phyloP scores from a whole-genome alignment of 2,797 vertebrate species.

The Odontamblyopus rebecca region DNA sequence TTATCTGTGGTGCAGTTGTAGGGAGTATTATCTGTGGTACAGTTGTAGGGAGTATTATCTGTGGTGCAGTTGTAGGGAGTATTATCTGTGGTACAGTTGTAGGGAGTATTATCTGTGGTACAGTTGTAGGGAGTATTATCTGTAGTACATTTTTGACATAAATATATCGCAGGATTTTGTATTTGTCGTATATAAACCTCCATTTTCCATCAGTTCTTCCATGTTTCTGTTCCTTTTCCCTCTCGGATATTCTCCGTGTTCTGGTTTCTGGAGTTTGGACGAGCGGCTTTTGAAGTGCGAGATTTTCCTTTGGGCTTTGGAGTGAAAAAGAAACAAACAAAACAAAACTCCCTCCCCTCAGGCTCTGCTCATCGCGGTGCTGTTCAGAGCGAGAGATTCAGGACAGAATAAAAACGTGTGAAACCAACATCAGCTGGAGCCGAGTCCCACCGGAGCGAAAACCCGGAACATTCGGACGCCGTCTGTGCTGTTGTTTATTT shows the following conservation, averaged over 20 bases:
- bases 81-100: too few relatives aligned
- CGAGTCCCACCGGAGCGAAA: background rate
- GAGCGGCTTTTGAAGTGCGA: constrained; percentile 42
- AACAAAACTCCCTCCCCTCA: constrained; percentile 4
- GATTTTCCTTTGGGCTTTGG: constrained; percentile 38
- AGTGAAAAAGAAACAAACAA: background rate
- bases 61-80: too few relatives aligned
- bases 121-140: too few relatives aligned
- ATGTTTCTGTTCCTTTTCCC: background rate
- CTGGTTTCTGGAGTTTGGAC: constrained; percentile 27
- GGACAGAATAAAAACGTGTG: constrained; percentile 1
- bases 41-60: too few relatives aligned
- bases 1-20: too few relatives aligned
- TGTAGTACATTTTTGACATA: too few relatives aligned
- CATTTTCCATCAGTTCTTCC: too few relatives aligned
- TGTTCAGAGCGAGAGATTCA: background rate
- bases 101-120: too few relatives aligned
- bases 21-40: too few relatives aligned
- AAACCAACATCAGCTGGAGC: constrained; percentile 7
- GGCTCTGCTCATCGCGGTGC: constrained; percentile 30
- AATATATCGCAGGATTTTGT: background rate
- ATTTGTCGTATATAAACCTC: background rate
- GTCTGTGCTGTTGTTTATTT: background rate
- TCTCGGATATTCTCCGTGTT: background rate
- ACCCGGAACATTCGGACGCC: background rate